These are phyloP conservation scores for Abrostola tripartita DNA, from an alignment of 2,888 invertebrate species.

Conservation along the genomic window DNA sequence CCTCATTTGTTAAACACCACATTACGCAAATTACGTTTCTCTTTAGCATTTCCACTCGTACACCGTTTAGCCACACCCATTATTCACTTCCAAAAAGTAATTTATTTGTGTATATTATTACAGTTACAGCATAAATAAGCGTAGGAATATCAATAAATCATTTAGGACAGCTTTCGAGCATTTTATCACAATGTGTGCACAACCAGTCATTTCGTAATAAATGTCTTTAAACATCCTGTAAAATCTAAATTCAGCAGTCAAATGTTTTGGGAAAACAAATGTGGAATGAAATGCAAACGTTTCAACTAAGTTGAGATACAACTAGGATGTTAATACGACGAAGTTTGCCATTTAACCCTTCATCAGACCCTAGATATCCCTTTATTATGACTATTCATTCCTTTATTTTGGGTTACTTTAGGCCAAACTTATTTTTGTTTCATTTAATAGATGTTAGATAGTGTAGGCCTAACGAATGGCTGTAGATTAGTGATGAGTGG, in stretches of 20 bases:
- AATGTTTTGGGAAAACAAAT: not conserved
- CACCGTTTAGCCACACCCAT: not conserved
- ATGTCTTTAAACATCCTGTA: not conserved
- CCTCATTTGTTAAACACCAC: not conserved
- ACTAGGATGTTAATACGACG: not conserved
- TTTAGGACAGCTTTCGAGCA: not conserved
- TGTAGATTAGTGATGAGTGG: no score
- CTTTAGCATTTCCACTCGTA: not conserved
- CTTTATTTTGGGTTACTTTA: conserved; percentile 1
- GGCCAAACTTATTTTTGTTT: not conserved
- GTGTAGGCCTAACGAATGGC: no score
- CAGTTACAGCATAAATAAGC: not conserved
- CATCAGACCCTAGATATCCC: conserved; percentile 5
- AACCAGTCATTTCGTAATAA: not conserved
- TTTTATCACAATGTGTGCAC: not conserved
- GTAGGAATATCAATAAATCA: not conserved
- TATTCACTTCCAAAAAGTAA: not conserved
- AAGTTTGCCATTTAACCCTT: not conserved
- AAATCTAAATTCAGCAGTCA: not conserved
- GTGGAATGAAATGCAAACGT: not conserved
- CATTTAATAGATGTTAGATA: not conserved
- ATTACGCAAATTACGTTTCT: not conserved
- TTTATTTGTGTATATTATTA: conserved; percentile 2
- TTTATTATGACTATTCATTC: conserved; percentile 4
- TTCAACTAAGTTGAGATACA: not conserved